These are phyloP conservation scores for Stichopus chloronotus DNA, from an alignment of 35 echinoderm and acorn worm species.

Conservation along the genomic window DNA sequence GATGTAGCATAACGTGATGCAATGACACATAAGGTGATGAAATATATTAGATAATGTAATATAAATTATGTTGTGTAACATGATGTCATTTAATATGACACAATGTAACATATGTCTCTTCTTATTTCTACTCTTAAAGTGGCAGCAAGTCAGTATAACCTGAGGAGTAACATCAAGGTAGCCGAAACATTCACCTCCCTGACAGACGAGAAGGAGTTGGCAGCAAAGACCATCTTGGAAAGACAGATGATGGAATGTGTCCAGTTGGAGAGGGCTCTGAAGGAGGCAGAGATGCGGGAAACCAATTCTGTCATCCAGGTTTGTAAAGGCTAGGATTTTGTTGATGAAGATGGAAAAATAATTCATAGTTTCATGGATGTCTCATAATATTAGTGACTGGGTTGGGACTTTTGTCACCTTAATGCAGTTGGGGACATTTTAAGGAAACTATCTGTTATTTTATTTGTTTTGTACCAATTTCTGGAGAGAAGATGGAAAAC, in stretches of 20 bases:
- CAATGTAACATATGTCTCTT: not conserved
- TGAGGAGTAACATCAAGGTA: slow-evolving; percentile 80
- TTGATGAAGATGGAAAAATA: too few species aligned
- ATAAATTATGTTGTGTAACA: too few species aligned
- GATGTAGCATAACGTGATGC: too few species aligned
- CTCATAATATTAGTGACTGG: not conserved
- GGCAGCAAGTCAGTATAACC: slow-evolving; percentile 63
- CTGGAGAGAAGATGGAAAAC: too few species aligned
- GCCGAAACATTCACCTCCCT: slow-evolving; percentile 66
- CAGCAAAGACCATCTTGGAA: slow-evolving; percentile 85
- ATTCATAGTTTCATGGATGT: too few species aligned
- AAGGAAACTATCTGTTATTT: too few species aligned
- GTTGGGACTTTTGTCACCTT: not conserved
- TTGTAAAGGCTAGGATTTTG: not conserved
- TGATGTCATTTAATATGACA: too few species aligned
- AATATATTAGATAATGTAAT: too few species aligned
- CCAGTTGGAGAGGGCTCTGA: slow-evolving; percentile 76
- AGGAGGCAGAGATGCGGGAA: slow-evolving; percentile 76
- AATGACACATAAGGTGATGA: too few species aligned
- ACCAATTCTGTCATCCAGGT: slow-evolving; percentile 83
- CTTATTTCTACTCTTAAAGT: slow-evolving; percentile 42
- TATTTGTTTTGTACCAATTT: too few species aligned
- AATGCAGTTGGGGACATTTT: not conserved
- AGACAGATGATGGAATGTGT: slow-evolving; percentile 91
- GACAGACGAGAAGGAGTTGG: slow-evolving; percentile 83